Base-by-base conservation (phyloP, 2,113 vertebrate species). In the Nothobranchius furzeri region DNA sequence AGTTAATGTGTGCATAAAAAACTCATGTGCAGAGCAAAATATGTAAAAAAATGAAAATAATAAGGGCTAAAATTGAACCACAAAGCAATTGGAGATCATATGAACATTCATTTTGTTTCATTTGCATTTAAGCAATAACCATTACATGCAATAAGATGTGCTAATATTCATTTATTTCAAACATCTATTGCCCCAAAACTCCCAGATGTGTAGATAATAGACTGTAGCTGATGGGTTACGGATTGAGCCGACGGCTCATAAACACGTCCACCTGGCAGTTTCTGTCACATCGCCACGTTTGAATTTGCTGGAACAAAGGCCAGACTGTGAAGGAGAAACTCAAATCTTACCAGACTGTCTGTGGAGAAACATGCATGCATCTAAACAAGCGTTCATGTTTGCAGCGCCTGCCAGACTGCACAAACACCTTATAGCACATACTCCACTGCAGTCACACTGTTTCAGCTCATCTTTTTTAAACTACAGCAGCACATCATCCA, bases 401-500 rank as follows among this genome's bases (percentile, higher is more conserved):
- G 30, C 20, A 2, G 36, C 24, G 48, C 35, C 47, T 69, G 47
- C 35, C 15, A 8, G 3, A 71, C 45, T 54, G 52, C 56, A 15
- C 24, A 77, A 46, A 77, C 24, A 78, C 42, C 45, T 24, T 52
- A 40, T 54, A 73, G 43, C 11, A 56, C 14, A 36, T n/a, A 35
- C 15, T 53, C 12, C 64, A 14, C 14, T 61, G n/a, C 64, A 20
- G 56, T 61, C 64, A 64, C 64, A 64, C 30, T 20, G 59, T 7
- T 68, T 59, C 59, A 60, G 50, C 67, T 61, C 37, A 61, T 46
- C 55, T 2, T 57, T 36, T 66, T 53, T 42, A 66, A 76, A 76
- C 61, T 64, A 51, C 68, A 45, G 54, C 50, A 55, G 64, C 37
- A 30, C 52, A 64, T 65, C 54, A 60, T 64, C 30, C 49, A 35